Percentiles rank a stretch among this genome's conserved stretches.
phyloP scores from a whole-genome alignment of 2,113 vertebrate species.

The Cygnus buccinator region DNA sequence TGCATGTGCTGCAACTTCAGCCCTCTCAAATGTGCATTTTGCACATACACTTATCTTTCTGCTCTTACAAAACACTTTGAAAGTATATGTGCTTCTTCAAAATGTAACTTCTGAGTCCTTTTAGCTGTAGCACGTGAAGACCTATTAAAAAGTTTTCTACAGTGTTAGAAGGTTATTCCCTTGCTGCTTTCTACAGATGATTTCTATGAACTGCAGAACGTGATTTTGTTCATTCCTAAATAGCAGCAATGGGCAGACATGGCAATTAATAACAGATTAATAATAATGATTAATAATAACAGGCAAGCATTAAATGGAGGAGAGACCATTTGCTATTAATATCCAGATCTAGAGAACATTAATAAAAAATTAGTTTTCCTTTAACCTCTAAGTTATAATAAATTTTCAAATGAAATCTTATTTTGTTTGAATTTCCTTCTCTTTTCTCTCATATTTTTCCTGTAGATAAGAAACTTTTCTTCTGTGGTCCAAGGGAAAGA shows the following conservation, averaged over 20 bases:
- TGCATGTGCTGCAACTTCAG: background rate
- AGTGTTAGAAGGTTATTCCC: background rate
- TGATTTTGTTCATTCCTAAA: slow-evolving; percentile 21
- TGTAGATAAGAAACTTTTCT: background rate
- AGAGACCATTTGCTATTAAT: background rate
- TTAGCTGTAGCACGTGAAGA: background rate
- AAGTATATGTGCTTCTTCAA: background rate
- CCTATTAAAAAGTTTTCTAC: background rate
- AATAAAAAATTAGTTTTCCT: background rate
- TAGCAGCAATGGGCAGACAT: background rate
- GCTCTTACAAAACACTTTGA: background rate
- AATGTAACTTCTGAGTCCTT: background rate
- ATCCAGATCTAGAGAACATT: background rate
- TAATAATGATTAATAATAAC: background rate
- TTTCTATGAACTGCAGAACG: background rate
- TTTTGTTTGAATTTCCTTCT: background rate
- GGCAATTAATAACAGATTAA: background rate
- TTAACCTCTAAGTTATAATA: background rate
- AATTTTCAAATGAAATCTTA: background rate
- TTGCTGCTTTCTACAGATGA: background rate
- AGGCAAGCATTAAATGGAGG: background rate
- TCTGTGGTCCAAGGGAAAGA: background rate
- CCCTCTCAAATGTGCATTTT: background rate
- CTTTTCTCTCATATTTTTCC: background rate
- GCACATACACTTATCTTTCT: background rate